Conservation (phyloP, 2,113 vertebrate genomes). For the Bagarius yarrelli region DNA sequence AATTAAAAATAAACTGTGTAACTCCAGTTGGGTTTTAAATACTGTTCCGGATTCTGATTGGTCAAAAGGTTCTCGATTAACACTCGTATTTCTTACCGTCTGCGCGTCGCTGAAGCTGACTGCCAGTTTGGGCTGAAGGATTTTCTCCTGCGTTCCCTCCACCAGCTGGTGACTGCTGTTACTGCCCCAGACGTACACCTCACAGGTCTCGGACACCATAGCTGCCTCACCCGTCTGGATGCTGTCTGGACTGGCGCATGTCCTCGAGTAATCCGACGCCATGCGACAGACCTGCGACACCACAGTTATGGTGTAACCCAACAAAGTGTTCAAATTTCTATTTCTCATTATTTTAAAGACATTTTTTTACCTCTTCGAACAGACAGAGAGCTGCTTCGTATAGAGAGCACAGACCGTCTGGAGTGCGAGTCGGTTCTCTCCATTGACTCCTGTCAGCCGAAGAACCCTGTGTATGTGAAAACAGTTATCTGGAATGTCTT, state of each 20-base stretch:
- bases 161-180: constrained; percentile 82
- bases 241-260: constrained; percentile 91
- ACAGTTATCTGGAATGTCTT: neutral
- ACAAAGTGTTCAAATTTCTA: neutral
- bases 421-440: constrained; percentile 88
- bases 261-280: constrained; percentile 76
- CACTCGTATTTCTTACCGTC: constrained; percentile 62
- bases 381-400: constrained; percentile 76
- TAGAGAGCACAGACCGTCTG: constrained; percentile 82
- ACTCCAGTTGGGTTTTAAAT: neutral
- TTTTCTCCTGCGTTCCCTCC: constrained; percentile 80
- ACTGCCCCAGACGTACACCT: constrained; percentile 86
- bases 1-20: neutral
- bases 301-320: constrained; percentile 43
- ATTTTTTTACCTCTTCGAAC: constrained; percentile 72
- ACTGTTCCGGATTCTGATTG: neutral
- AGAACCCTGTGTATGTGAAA: constrained; percentile 77
- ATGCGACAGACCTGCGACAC: constrained; percentile 78
- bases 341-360: neutral
- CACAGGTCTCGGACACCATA: constrained; percentile 90
- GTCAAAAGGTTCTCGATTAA: neutral
- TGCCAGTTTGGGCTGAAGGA: constrained; percentile 76
- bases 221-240: constrained; percentile 81
- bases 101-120: constrained; percentile 78
- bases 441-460: constrained; percentile 94